Percentiles rank a stretch among this genome's conserved stretches.
phyloP scores from a whole-genome alignment of 37 sponge, comb jelly and placozoan species.

The Bolinopsis microptera region DNA sequence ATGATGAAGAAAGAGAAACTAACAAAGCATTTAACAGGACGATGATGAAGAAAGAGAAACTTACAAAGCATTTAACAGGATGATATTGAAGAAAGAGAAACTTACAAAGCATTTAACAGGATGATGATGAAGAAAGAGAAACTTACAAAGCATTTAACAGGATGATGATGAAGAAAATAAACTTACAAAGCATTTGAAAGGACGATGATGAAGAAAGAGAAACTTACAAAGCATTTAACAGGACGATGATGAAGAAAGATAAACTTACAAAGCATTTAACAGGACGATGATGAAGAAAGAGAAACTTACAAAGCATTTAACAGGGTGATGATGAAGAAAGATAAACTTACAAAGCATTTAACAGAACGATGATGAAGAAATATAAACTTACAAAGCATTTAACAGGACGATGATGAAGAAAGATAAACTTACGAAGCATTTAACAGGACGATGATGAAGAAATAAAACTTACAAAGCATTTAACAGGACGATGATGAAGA shows the following conservation, averaged over 20 bases:
- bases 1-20: neutral
- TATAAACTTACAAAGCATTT: conserved; percentile 9
- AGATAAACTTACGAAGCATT: conserved; percentile 27
- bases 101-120: conserved; percentile 13
- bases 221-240: conserved; percentile 22
- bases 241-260: conserved; percentile 16
- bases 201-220: neutral
- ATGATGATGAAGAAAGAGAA: neutral
- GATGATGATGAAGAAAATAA: neutral
- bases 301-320: conserved; percentile 8
- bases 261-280: conserved; percentile 5
- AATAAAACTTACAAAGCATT: conserved; percentile 16
- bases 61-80: conserved; percentile 12
- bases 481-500: neutral
- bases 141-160: conserved; percentile 22
- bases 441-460: neutral
- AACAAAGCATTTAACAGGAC: conserved; percentile 7
- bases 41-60: neutral
- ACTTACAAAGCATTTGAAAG: conserved; percentile 11
- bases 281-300: neutral
- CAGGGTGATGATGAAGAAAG: neutral
- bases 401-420: conserved; percentile 2
- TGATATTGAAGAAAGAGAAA: neutral
- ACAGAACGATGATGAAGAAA: neutral
- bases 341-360: conserved; percentile 21